Conservation (phyloP, 1,140 invertebrate species). For the Globodera ellingtonae region DNA sequence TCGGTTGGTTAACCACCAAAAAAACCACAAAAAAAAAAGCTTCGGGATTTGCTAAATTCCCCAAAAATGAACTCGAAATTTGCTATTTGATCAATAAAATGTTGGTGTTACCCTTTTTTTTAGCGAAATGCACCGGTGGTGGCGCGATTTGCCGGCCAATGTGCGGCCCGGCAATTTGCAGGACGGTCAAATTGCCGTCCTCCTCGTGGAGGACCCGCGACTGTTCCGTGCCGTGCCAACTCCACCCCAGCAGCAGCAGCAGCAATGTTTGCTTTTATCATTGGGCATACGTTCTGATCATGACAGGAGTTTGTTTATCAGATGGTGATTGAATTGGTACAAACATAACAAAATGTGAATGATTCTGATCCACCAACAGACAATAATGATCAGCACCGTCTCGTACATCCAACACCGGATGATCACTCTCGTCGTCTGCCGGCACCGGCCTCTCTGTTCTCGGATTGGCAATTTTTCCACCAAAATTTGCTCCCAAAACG, state of each 20-base stretch:
- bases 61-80: too few relatives aligned
- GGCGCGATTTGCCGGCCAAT: conserved; percentile 4
- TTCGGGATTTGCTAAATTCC: too few relatives aligned
- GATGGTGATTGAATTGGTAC: too few relatives aligned
- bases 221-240: conserved; percentile 12
- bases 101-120: conserved; percentile 4
- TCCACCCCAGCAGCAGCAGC: conserved; percentile 3
- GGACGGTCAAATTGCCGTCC: conserved; percentile 26
- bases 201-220: conserved; percentile 41
- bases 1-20: conserved; percentile 9
- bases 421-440: not conserved
- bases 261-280: conserved; percentile 10
- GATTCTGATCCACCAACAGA: not conserved
- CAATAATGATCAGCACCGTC: not conserved
- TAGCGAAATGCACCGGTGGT: conserved; percentile 26
- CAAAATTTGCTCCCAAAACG: conserved; percentile 29
- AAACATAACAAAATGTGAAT: too few relatives aligned
- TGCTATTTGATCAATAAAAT: not conserved
- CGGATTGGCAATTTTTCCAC: conserved; percentile 25
- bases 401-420: not conserved
- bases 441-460: conserved; percentile 11
- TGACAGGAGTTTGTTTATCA: too few relatives aligned
- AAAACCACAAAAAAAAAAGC: not conserved
- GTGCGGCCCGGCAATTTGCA: conserved; percentile 24
- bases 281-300: not conserved